Conservation (phyloP, 2,888 invertebrate genomes). For the Sphaerophoria taeniata region DNA sequence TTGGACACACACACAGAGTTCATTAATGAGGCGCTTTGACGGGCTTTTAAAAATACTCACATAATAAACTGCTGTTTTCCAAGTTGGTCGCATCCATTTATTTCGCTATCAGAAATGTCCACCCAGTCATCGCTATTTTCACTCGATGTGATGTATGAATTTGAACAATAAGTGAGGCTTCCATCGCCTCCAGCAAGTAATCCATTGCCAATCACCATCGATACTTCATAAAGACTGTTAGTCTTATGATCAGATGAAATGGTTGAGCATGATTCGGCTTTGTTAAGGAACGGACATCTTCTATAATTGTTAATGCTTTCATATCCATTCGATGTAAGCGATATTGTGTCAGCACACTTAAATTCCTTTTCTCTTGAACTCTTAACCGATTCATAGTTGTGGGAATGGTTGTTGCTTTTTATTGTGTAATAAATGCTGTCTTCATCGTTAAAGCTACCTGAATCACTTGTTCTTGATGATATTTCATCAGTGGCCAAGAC, state of each 20-base stretch:
- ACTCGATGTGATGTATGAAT: conserved; percentile 78
- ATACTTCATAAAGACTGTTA: conserved; percentile 82
- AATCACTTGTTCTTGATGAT: conserved; percentile 36
- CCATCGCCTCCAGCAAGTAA: conserved; percentile 71
- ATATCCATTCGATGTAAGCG: conserved; percentile 81
- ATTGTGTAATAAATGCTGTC: conserved; percentile 87
- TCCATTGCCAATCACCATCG: conserved; percentile 77
- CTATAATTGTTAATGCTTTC: conserved; percentile 80
- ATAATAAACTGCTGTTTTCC: conserved; percentile 80
- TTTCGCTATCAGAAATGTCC: conserved; percentile 81
- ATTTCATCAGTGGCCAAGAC: conserved; percentile 26
- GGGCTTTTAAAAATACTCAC: conserved; percentile 78
- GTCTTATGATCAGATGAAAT: conserved; percentile 82
- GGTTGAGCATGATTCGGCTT: conserved; percentile 81
- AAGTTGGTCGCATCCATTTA: conserved; percentile 51
- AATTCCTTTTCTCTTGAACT: conserved; percentile 62
- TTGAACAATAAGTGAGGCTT: conserved; percentile 71
- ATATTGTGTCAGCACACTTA: conserved; percentile 76
- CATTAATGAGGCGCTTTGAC: no score
- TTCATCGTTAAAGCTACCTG: conserved; percentile 77
- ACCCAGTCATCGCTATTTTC: conserved; percentile 83
- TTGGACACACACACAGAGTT: no score
- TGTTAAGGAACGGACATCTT: conserved; percentile 74
- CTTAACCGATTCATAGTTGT: conserved; percentile 80
- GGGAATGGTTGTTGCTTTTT: conserved; percentile 83